Evolutionary conservation across 2,888 invertebrate genomes (phyloP).

Genomic region (Halictus quadricinctus): DNA sequence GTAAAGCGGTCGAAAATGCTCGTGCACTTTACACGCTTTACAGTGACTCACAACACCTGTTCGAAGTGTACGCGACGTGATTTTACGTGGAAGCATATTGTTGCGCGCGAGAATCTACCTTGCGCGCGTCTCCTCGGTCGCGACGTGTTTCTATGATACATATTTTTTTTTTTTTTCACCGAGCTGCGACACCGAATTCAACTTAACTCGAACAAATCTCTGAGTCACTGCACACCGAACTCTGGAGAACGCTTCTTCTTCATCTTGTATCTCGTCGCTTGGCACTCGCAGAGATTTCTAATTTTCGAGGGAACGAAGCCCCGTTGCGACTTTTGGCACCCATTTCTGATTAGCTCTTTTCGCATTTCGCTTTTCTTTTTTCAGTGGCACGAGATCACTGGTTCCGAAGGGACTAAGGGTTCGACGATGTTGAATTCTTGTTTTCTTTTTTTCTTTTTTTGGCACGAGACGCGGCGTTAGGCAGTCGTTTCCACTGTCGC

Average conservation of each 20-base stretch:
- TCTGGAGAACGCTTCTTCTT: neutral
- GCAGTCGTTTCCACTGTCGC: conserved; percentile 2
- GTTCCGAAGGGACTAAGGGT: neutral
- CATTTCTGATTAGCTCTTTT: neutral
- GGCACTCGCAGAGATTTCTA: conserved; percentile 26
- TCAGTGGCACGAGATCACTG: neutral
- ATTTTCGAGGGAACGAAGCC: neutral
- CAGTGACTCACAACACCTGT: neutral
- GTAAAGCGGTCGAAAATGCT: conserved; percentile 69
- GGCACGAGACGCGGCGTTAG: neutral
- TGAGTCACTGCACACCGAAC: neutral
- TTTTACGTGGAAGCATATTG: neutral
- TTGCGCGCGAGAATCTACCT: conserved; percentile 1
- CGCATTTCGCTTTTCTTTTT: neutral
- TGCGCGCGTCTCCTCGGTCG: neutral
- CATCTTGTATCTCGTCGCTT: conserved; percentile 12
- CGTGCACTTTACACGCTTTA: conserved; percentile 33
- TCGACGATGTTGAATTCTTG: neutral
- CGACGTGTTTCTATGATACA: conserved; percentile 6
- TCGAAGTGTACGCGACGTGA: neutral
- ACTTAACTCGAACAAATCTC: neutral
- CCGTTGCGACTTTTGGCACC: conserved; percentile 31
- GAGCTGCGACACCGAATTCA: neutral
- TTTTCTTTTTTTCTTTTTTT: neutral
- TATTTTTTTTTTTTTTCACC: neutral